Base-by-base conservation (phyloP, 2,113 vertebrate species). In the Mastomys coucha region DNA sequence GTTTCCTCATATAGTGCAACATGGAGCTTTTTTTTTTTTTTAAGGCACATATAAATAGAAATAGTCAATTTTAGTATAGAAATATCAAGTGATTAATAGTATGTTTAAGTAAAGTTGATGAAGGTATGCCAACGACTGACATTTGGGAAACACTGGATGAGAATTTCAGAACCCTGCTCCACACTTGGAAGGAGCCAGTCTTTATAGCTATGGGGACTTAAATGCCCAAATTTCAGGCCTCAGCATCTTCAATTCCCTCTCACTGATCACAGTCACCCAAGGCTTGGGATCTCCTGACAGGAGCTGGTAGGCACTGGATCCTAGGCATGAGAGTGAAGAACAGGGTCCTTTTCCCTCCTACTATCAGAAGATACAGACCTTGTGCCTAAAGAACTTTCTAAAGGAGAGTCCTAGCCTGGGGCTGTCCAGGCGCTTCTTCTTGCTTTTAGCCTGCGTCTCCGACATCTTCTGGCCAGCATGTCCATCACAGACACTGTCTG, bases 341-440 rank as follows among this genome's bases (percentile, higher is more conserved):
- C 98, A 98, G 98, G 97, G 97, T 97, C 33, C 89, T 77, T 98
- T 81, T 22, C 17, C 26, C 78, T 81, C 11, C n/a, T 84, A 0
- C 16, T 31, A 20, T 6, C 28, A n/a, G 45, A n/a, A 72, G 93
- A 96, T 98, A 99, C 99, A 98, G 92, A 99, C 99, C 99, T 99
- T 99, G 95, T 98, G 97, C 96, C 98, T 99, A 98, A 99, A 99
- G 96, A 99, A 97, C 97, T 98, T 99, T 95, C 99, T 98, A 98
- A 99, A 99, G 77, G 99, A 72, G 42, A 98, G 97, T 93, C 98
- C 98, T 95, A 99, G 96, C 84, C 94, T 98, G 97, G 99, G 98
- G 91, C 98, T 98, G 67, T 99, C 98, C 70, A 99, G 92, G 93
- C 98, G 98, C 97, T 99, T 99, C 95, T 99, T 98, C 99, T 99